Base-by-base conservation (phyloP, 2,888 invertebrate genomes). In the Beris morrisii region DNA sequence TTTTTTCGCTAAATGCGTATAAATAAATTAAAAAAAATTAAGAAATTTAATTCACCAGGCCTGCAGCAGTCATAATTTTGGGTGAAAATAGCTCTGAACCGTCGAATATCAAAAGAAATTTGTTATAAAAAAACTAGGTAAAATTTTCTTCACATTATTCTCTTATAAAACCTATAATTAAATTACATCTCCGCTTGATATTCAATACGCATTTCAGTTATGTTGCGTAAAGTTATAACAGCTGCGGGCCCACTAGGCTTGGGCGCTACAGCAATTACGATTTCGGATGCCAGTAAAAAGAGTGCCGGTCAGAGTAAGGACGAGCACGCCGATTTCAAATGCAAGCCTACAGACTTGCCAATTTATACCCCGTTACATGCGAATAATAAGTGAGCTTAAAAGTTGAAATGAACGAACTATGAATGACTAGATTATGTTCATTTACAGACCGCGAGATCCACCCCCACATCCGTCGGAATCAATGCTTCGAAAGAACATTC, bases 271-370 rank as follows among this genome's bases (percentile, higher is more conserved):
- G 57, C 52, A 22, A 28, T 58, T 9, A 12, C 54, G 6, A 30
- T 46, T 13, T 5, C 64, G 3, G 64, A 54, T 32, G 22, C 7
- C 1, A 7, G 44, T 7, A 64, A 64, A 6, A 48, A 44, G 2
- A 32, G 46, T n/a, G 28, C 65, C 44, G 9, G 9, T 4, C 31
- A 28, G 15, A 44, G 15, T 5, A 59, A 43, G 32, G 61, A 73
- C 11, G 72, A 72, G 1, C 45, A 67, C n/a, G 64, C 65, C 0
- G 73, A 73, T 48, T 76, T 71, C 58, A 73, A 74, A 4, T 76
- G 79, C 65, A 76, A 73, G 59, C 77, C 80, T 3, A 75, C 75
- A 7, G 81, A 81, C 1, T 67, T 81, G 58, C 80, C 80, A 3
- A 65, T 81, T 28, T 81, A 81, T 56, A 73, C 75, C 4, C 75